Evolutionary conservation across 2,113 vertebrate genomes (phyloP), one percentile per base, ranked within the genome.

Genomic region (Urocitellus parryii): DNA sequence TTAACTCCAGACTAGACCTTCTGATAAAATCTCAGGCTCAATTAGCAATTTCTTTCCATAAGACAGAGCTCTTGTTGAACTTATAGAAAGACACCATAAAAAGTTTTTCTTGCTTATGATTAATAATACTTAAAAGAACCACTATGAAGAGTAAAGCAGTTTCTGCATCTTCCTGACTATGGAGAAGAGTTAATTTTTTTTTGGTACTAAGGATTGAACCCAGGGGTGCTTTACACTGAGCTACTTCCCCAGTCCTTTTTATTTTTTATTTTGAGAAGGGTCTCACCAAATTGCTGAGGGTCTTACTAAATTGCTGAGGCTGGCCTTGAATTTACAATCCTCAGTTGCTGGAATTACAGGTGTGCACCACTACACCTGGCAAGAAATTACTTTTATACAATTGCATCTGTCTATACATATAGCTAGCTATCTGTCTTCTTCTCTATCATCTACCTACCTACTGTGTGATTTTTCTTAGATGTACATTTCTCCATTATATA

Each of bases 1-100:
- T 96, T 76, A 56, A 91, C 22, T 87, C 7, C 1, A 24, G 74
- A 72, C 22, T 25, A 80, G 37, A 32, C 61, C 42, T 96, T 85
- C 14, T 80, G 78, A 94, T 73, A 94, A 92, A 42, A 80, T 29
- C 45, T 93, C 20, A 39, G 45, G 14, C 25, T 89, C 45, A 72
- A 90, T 56, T 42, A 89, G 39, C 65, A 85, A 63, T 91, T 95
- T 93, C 58, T 72, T 67, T 73, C 32, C 74, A 29, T 29, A 51
- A 94, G 61, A 95, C 10, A 27, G 16, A 70, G 20, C 14, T 73
- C 65, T 20, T 63, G 5, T 51, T 88, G 83, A 42, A 27, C n/a
- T 58, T 25, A 61, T 32, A 83, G 48, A 91, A 91, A 96, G 72
- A 90, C 12, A 76, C 6, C 68, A 83, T 48, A 74, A 42, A 85